These are phyloP conservation scores for Euzophera pinguis DNA, from an alignment of 2,888 invertebrate genomes.

Conservation along the genomic window DNA sequence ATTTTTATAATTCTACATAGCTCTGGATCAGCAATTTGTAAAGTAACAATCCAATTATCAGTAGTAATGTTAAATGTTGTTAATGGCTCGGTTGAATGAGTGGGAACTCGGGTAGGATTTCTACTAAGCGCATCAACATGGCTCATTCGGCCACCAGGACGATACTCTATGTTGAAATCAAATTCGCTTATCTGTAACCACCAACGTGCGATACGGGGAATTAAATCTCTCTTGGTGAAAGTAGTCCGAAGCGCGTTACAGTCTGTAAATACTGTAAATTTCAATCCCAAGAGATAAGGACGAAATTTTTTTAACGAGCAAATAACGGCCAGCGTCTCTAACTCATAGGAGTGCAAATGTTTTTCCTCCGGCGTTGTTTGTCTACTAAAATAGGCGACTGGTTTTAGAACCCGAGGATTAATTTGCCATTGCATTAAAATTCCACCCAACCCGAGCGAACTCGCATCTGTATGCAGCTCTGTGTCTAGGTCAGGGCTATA, in stretches of 20 bases:
- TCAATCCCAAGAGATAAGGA: slow-evolving; percentile 6
- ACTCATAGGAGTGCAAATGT: slow-evolving; percentile 23
- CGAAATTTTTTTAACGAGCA: slow-evolving; percentile 9
- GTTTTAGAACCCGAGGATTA: slow-evolving; percentile 15
- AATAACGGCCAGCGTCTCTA: slow-evolving; percentile 27
- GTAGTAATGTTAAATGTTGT: no score
- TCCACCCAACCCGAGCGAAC: slow-evolving; percentile 28
- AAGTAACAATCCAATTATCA: not conserved
- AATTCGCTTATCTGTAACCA: slow-evolving; percentile 13
- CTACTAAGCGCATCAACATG: slow-evolving; percentile 14
- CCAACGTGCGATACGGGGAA: slow-evolving; percentile 14
- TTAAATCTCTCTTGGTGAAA: slow-evolving; percentile 2
- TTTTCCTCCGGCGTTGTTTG: slow-evolving; percentile 23
- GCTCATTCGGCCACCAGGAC: slow-evolving; percentile 9
- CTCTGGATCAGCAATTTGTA: not conserved
- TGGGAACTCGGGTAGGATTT: not conserved
- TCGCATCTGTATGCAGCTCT: slow-evolving; percentile 36
- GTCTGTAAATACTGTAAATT: slow-evolving; percentile 12
- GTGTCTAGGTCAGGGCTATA: slow-evolving; percentile 28
- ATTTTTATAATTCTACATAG: not conserved
- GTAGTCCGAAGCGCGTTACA: slow-evolving; percentile 8
- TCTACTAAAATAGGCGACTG: slow-evolving; percentile 25
- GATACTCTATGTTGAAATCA: slow-evolving; percentile 9
- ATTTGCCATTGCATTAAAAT: slow-evolving; percentile 28
- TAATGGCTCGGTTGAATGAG: no score